Evolutionary conservation across 2,888 invertebrate species (phyloP).

Genomic region (Diplolepis rosae): DNA sequence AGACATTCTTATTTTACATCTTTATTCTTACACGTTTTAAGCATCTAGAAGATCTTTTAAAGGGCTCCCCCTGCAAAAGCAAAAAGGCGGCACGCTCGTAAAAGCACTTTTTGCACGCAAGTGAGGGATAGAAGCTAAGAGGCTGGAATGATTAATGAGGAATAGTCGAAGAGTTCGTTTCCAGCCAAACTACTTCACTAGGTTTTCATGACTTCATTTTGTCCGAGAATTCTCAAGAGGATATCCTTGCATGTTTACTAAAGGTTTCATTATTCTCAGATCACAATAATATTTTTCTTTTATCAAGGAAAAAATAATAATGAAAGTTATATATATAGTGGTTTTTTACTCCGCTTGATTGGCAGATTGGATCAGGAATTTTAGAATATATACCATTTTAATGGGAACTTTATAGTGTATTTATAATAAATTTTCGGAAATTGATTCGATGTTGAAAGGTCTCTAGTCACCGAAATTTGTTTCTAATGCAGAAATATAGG

Average conservation of each 20-base stretch:
- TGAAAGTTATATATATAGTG: neutral
- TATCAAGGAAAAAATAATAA: neutral
- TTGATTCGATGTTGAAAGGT: slow-evolving; percentile 13
- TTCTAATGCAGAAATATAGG: slow-evolving; percentile 24
- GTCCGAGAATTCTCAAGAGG: slow-evolving; percentile 33
- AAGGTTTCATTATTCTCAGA: neutral
- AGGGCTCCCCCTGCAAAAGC: slow-evolving; percentile 35
- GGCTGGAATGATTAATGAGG: slow-evolving; percentile 53
- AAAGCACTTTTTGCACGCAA: slow-evolving; percentile 46
- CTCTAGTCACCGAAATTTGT: neutral
- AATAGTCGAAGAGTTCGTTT: slow-evolving; percentile 45
- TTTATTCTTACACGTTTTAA: slow-evolving; percentile 25
- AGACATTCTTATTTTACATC: slow-evolving; percentile 5
- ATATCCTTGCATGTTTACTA: slow-evolving; percentile 16
- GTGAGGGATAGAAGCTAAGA: slow-evolving; percentile 48
- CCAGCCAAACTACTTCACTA: slow-evolving; percentile 39
- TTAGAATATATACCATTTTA: slow-evolving; percentile 11
- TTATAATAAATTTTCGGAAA: slow-evolving; percentile 21
- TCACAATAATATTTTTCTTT: neutral
- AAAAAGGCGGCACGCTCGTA: slow-evolving; percentile 48
- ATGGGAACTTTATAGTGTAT: slow-evolving; percentile 15
- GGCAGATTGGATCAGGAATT: slow-evolving; percentile 4
- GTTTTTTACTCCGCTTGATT: neutral
- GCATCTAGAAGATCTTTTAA: slow-evolving; percentile 36
- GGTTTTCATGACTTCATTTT: slow-evolving; percentile 47